Percentiles rank a stretch among this genome's conserved stretches.
These are phyloP conservation scores for Tachina grossa DNA, from an alignment of 2,888 invertebrate genomes.

Conservation along the genomic window DNA sequence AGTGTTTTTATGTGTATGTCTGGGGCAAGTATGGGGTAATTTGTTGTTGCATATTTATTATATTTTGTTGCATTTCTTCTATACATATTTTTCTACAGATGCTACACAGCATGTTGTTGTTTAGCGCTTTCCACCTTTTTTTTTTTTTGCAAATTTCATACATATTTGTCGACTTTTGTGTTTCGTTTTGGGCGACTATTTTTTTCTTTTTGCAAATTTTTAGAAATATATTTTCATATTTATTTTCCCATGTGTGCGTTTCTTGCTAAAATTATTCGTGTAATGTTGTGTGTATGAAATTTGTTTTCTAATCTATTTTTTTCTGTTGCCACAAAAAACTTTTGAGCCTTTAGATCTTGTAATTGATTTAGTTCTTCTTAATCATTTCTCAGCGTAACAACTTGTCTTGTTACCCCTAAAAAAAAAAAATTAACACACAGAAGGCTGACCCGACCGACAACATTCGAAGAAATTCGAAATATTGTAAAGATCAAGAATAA, in stretches of 20 bases:
- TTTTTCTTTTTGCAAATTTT: conserved; percentile 22
- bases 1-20: neutral
- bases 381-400: conserved; percentile 73
- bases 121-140: conserved; percentile 65
- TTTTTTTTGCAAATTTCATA: conserved; percentile 11
- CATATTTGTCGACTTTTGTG: conserved; percentile 28
- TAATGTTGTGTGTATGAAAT: conserved; percentile 43
- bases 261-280: conserved; percentile 33
- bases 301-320: neutral
- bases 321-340: conserved; percentile 59
- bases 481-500: conserved; percentile 32
- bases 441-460: conserved; percentile 17
- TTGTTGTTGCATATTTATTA: conserved; percentile 60
- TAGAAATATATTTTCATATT: conserved; percentile 56
- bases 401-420: conserved; percentile 54
- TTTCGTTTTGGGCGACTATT: conserved; percentile 4
- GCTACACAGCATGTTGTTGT: conserved; percentile 34
- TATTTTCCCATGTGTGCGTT: conserved; percentile 21
- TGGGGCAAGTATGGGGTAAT: neutral
- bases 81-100: conserved; percentile 15
- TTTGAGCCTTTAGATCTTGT: conserved; percentile 70
- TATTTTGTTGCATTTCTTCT: conserved; percentile 65
- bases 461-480: conserved; percentile 38
- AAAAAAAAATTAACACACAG: conserved; percentile 38
- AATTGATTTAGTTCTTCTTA: conserved; percentile 73